Evolutionary conservation across 2,113 vertebrate species (phyloP).

Genomic region (Paracanthobrama guichenoti): DNA sequence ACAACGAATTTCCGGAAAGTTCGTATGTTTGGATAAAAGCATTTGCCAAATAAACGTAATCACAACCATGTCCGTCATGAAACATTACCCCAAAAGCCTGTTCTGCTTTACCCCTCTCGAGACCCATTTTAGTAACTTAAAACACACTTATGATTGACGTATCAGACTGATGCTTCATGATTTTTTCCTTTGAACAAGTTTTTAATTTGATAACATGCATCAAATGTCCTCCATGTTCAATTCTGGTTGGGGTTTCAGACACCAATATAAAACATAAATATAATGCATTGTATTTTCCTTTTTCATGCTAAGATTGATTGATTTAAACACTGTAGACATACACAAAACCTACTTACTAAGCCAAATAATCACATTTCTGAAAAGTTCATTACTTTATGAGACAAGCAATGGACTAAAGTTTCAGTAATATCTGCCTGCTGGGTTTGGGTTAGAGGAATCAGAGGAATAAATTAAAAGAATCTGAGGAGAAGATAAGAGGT

Average conservation of each 20-base stretch:
- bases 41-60: background rate
- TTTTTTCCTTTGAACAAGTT: background rate
- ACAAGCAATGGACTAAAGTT: background rate
- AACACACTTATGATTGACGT: background rate
- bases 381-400: background rate
- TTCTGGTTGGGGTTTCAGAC: background rate
- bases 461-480: background rate
- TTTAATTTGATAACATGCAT: background rate
- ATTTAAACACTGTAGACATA: background rate
- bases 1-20: background rate
- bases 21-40: background rate
- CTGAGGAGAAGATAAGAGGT: background rate
- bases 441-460: background rate
- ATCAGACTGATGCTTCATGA: background rate
- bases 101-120: background rate
- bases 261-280: background rate
- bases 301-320: background rate
- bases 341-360: background rate
- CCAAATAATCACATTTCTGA: background rate
- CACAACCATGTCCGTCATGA: background rate
- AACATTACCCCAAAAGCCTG: background rate
- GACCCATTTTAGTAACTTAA: too few species aligned
- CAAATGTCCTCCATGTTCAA: background rate
- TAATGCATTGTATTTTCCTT: too few species aligned
- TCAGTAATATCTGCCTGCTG: background rate